Conservation (phyloP, 2,797 vertebrate species). For the Gymnodraco acuticeps region DNA sequence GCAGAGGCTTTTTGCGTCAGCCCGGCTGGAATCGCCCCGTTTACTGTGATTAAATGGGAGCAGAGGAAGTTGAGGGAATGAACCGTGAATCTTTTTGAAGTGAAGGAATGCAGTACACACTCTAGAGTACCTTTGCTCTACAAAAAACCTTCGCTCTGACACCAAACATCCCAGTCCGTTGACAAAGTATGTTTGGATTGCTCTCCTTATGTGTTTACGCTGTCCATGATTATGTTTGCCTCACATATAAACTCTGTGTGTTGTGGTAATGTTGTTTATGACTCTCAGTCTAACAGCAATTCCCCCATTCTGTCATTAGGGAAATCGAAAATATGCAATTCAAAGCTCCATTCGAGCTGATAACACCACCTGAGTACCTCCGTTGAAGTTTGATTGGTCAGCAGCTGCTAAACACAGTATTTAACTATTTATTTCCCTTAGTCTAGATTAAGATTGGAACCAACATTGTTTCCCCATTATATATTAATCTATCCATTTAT, state of each 20-base stretch:
- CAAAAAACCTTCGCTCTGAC: constrained; percentile 5
- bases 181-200: not conserved
- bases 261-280: constrained; percentile 5
- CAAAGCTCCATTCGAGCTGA: constrained; percentile 27
- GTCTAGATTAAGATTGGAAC: not conserved
- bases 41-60: constrained; percentile 75
- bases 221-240: constrained; percentile 6
- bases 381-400: not conserved
- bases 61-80: constrained; percentile 49
- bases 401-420: constrained; percentile 1
- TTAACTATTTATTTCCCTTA: constrained; percentile 12
- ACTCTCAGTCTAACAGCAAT: constrained; percentile 13
- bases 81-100: constrained; percentile 47
- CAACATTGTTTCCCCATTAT: not conserved
- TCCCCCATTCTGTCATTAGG: constrained; percentile 27
- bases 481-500: not conserved
- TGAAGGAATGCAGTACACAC: constrained; percentile 39
- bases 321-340: constrained; percentile 51
- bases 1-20: constrained; percentile 64
- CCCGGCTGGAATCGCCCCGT: constrained; percentile 57
- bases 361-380: constrained; percentile 18
- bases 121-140: constrained; percentile 29
- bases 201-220: not conserved
- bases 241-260: constrained; percentile 7
- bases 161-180: not conserved